Evolutionary conservation across 2,113 vertebrate species (phyloP).

Genomic region (Hassar affinis): DNA sequence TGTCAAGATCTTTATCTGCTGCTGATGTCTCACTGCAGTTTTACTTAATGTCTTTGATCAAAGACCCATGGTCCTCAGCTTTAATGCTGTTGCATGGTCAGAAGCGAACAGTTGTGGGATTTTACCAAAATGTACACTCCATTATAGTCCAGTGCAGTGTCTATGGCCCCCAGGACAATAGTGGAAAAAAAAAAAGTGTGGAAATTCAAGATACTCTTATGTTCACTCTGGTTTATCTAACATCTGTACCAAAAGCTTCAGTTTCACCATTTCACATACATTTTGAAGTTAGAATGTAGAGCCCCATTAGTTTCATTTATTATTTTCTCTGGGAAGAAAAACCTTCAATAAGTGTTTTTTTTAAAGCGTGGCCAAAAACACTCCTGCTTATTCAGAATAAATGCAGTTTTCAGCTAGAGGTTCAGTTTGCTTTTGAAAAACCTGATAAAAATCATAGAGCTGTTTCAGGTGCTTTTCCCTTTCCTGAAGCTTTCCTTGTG

Average conservation of each 20-base stretch:
- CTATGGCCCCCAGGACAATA: background rate
- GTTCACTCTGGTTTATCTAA: background rate
- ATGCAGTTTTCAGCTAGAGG: constrained; percentile 51
- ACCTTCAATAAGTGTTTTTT: background rate
- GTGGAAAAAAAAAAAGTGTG: background rate
- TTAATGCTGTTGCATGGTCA: background rate
- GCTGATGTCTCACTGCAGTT: background rate
- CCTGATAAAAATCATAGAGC: constrained; percentile 64
- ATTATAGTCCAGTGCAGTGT: background rate
- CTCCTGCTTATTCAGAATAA: constrained; percentile 57
- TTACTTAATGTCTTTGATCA: background rate
- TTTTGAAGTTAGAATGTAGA: background rate
- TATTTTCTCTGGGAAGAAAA: constrained; percentile 5
- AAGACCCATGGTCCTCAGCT: background rate
- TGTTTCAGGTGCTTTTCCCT: constrained; percentile 51
- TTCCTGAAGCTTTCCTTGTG: constrained; percentile 45
- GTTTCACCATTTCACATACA: background rate
- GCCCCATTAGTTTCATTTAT: background rate
- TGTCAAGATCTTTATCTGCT: background rate
- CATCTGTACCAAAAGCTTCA: background rate
- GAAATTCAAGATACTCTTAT: background rate
- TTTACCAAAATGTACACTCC: background rate
- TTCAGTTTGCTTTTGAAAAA: constrained; percentile 54
- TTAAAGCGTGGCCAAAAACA: background rate
- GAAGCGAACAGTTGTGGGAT: background rate